Base-by-base conservation (phyloP, 2,888 invertebrate genomes). In the Nephrocerus scutellatus region DNA sequence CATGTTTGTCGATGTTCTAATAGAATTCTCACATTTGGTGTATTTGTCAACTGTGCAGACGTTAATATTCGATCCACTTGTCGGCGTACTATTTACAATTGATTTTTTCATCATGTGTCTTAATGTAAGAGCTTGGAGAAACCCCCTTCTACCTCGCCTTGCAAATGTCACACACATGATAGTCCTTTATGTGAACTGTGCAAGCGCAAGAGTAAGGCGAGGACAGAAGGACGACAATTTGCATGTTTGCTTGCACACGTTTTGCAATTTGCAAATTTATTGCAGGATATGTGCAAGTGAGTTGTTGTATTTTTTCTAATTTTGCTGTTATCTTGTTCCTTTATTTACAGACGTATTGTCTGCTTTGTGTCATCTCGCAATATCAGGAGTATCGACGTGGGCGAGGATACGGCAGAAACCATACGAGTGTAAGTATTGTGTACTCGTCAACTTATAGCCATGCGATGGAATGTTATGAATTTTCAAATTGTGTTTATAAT, bases 291-390 rank as follows among this genome's bases (percentile, higher is more conserved):
- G 12, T n/a, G 12, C 4, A 5, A 23, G 12, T 23, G 13, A 14
- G 3, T 26, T 12, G 15, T 7, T 9, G 14, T 26, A 14, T 15
- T 28, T 12, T 28, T 28, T 28, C 14, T 26, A 26, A 6, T 14
- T 13, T 28, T 13, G 2, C 16, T 54, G 13, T 12, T 9, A 28
- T 8, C 12, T 35, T 45, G 23, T 8, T 18, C 12, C 25, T 30
- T 13, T 18, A 8, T 43, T 68, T 69, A 30, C 73, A 89, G 88
- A 71, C 84, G 23, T 89, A 89, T 66, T 80, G 84, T 47, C 71
- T 87, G 64, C 73, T 88, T 41, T 88, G 88, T 70, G 88, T 89
- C 40, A 76, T 87, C 58, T 88, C 88, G 5, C 88, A 88, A 65
- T 87, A 84, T 59, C 89, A 89, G 68, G 86, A 86, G 58, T 82